Evolutionary conservation across 1,140 invertebrate genomes (phyloP).

Genomic region (Pentalonia nigronervosa): DNA sequence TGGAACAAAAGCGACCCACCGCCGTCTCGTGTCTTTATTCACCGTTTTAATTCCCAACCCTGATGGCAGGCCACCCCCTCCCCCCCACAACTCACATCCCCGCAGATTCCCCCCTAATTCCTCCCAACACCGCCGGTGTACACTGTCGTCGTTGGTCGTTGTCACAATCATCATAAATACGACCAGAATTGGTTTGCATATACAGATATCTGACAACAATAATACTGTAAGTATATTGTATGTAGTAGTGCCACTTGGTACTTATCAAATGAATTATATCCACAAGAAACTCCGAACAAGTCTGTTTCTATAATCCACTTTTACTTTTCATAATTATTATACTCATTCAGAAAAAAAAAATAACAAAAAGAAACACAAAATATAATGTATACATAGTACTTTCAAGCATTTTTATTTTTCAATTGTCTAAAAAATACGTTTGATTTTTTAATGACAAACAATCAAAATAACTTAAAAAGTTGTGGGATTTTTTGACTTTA

Average conservation of each 20-base stretch:
- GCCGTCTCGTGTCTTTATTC: conserved; percentile 35
- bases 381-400: neutral
- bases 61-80: neutral
- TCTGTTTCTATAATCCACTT: neutral
- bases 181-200: conserved; percentile 34
- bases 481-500: neutral
- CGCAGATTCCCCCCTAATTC: neutral
- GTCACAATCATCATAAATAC: conserved; percentile 20
- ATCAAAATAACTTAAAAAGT: neutral
- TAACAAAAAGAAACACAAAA: neutral
- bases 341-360: neutral
- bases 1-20: conserved; percentile 50
- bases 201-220: neutral
- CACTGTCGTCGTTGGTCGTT: neutral
- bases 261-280: neutral
- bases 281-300: neutral
- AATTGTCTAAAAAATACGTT: neutral
- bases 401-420: neutral
- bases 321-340: neutral
- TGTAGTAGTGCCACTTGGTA: neutral
- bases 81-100: neutral
- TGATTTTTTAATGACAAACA: neutral
- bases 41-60: conserved; percentile 53
- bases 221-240: neutral
- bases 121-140: neutral